Conservation (phyloP, 2,113 vertebrate species). For the Mormoops blainvillei region DNA sequence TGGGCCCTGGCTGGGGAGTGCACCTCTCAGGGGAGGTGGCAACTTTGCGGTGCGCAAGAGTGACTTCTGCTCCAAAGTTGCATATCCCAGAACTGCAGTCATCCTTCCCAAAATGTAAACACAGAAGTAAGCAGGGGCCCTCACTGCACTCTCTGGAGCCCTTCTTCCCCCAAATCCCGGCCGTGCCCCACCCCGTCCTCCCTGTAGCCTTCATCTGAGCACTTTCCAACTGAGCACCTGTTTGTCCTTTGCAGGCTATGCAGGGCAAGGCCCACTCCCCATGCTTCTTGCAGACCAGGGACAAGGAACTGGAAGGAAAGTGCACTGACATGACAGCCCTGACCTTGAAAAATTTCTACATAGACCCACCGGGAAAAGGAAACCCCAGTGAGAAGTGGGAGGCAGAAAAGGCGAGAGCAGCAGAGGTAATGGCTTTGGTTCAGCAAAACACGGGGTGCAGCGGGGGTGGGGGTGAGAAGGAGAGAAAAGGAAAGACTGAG, state of each 20-base stretch:
- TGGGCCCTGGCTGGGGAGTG: too few species aligned
- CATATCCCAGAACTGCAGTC: not conserved
- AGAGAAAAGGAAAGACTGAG: not conserved
- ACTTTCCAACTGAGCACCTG: not conserved
- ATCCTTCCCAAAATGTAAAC: not conserved
- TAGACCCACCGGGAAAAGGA: not conserved
- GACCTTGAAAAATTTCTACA: not conserved
- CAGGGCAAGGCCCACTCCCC: not conserved
- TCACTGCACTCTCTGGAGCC: not conserved
- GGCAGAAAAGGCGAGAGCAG: not conserved
- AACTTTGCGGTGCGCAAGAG: not conserved
- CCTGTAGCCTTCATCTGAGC: not conserved
- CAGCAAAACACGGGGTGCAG: fast-evolving
- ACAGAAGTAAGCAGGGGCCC: not conserved
- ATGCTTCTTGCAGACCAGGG: too few species aligned
- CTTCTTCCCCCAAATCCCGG: not conserved
- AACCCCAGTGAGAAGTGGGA: too few species aligned
- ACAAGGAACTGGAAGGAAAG: not conserved
- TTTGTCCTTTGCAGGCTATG: not conserved
- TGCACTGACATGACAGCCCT: too few species aligned
- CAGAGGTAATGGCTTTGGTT: not conserved
- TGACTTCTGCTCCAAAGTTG: not conserved
- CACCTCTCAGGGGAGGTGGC: fast-evolving
- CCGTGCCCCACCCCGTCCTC: not conserved
- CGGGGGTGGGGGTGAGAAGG: not conserved